Percentiles rank a stretch among this genome's conserved stretches.
Evolutionary conservation across 2,113 vertebrate species (phyloP).

Genomic region (Rhea pennata): DNA sequence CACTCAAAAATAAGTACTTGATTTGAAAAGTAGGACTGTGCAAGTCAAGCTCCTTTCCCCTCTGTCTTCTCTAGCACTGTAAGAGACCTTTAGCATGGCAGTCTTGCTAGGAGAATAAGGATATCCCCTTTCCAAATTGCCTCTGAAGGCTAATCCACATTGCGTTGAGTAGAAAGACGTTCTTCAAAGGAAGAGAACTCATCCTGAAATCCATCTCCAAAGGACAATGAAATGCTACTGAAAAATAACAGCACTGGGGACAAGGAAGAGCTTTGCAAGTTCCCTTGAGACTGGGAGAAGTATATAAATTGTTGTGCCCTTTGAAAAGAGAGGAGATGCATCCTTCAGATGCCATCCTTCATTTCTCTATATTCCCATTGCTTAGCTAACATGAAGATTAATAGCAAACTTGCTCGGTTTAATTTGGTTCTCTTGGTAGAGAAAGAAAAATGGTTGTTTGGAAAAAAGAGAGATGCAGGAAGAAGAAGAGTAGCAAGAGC

Average conservation of each 20-base stretch:
- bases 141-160: background rate
- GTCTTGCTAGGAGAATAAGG: background rate
- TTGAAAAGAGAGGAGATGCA: background rate
- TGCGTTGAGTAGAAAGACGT: background rate
- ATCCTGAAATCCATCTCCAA: background rate
- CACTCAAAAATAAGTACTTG: background rate
- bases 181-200: background rate
- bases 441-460: background rate
- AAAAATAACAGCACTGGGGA: background rate
- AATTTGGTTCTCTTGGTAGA: background rate
- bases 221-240: background rate
- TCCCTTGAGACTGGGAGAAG: background rate
- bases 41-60: background rate
- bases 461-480: background rate
- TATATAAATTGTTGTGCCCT: background rate
- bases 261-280: background rate
- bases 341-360: background rate
- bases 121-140: background rate
- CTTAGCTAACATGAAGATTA: background rate
- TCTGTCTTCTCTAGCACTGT: background rate
- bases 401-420: background rate
- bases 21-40: background rate
- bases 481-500: background rate
- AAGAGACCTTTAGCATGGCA: background rate
- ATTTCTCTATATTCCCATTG: background rate